A percentile compares a stretch with the other conserved stretches of the same genome.
These are phyloP conservation scores for Automeris io DNA, from an alignment of 2,888 invertebrate species.

Conservation along the genomic window DNA sequence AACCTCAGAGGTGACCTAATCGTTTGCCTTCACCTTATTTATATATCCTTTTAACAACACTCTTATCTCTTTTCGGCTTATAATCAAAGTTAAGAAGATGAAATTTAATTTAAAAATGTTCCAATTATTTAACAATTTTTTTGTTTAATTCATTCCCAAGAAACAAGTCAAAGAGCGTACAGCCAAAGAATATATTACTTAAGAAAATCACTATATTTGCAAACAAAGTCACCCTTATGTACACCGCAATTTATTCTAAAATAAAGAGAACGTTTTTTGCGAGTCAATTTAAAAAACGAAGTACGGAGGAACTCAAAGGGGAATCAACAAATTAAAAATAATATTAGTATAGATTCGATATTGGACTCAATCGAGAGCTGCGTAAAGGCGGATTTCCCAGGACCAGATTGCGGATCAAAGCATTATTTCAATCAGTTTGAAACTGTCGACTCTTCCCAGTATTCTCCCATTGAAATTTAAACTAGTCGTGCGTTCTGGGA, in stretches of 20 bases:
- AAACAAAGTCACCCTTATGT: not conserved
- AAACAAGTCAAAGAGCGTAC: too few relatives aligned
- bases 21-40: constrained; percentile 46
- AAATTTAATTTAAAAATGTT: not conserved
- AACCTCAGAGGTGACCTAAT: constrained; percentile 42
- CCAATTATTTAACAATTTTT: not conserved
- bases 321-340: constrained; percentile 19
- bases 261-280: constrained; percentile 1
- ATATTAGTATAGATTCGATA: constrained; percentile 11
- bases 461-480: constrained; percentile 71
- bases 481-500: constrained; percentile 61
- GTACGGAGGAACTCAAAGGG: constrained; percentile 22
- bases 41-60: constrained; percentile 21
- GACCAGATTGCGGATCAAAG: constrained; percentile 45
- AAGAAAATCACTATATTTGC: too few relatives aligned
- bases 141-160: too few relatives aligned
- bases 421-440: constrained; percentile 66
- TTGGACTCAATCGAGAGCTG: constrained; percentile 11
- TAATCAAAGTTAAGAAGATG: not conserved
- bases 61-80: not conserved
- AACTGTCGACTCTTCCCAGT: constrained; percentile 59
- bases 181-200: too few relatives aligned
- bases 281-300: constrained; percentile 15
- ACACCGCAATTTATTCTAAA: not conserved
- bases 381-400: constrained; percentile 23